Evolutionary conservation across 2,113 vertebrate species (phyloP), one percentile per base, ranked within the genome.

Genomic region (Tupaia chinensis): DNA sequence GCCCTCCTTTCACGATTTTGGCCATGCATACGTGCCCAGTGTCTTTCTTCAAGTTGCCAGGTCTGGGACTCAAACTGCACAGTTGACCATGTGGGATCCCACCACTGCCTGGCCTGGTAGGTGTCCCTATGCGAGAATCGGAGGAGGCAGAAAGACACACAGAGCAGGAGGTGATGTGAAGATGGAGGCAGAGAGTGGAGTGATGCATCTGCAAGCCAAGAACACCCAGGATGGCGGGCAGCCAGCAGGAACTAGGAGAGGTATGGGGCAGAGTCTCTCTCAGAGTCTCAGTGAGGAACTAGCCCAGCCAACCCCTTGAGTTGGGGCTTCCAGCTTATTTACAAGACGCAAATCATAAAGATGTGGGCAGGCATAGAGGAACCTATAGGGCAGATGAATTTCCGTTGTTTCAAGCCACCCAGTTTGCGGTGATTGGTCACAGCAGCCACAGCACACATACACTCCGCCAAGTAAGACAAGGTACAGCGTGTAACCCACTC

Each of bases 381-480:
- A 5, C 6, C 34, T 61, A 4, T 29, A 17, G n/a, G 56, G 61
- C 11, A 32, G 19, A 70, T 23, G 61, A 3, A 7, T n/a, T 69
- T 20, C 14, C 27, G 19, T 34, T 19, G 23, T 90, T 91, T 32
- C n/a, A n/a, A 76, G 70, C 58, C 19, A 85, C 74, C 44, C 63
- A 58, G 32, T 66, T 22, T 86, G 61, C 25, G 10, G 58, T 9
- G 9, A 60, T 60, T 72, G 32, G 70, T 53, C 29, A 32, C 2
- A 20, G 60, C 16, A 76, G 76, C 25, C 32, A 84, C 74, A 23
- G 27, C 69, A 83, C 78, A 78, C 16, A 69, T 5, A 17, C 1
- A 19, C 0, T 3, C 16, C 5, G n/a, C 7, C 1, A 1, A 2
- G 5, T 9, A 69, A 61, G 70, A 54, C 56, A 61, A 81, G 10